Evolutionary conservation across 2,113 vertebrate species (phyloP).

Genomic region (Macrotus californicus): DNA sequence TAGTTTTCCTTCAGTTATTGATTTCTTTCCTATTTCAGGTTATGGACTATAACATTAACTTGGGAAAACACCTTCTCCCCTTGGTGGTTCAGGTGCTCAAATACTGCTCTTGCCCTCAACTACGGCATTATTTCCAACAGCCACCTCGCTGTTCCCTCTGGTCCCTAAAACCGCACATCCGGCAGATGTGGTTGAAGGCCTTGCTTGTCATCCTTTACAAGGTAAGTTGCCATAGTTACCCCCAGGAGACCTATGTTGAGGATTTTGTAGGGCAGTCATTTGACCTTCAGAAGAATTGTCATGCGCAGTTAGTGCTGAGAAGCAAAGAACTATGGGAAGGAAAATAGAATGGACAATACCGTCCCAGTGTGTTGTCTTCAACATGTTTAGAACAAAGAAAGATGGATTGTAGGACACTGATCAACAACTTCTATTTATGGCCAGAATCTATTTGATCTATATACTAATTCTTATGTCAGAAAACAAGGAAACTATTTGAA

Average conservation of each 20-base stretch:
- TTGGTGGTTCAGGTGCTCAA: constrained; percentile 98
- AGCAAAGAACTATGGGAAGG: background rate
- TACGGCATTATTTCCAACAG: constrained; percentile 98
- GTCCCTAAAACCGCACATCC: constrained; percentile 94
- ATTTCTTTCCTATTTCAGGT: constrained; percentile 83
- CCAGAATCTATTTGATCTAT: constrained; percentile 1
- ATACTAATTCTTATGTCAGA: background rate
- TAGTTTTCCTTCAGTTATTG: constrained; percentile 46
- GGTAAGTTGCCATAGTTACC: constrained; percentile 76
- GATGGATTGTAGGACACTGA: background rate
- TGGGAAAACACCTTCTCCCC: constrained; percentile 97
- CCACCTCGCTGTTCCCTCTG: constrained; percentile 97
- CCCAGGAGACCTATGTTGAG: background rate
- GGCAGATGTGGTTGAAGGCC: constrained; percentile 98
- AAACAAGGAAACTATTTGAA: constrained; percentile 12
- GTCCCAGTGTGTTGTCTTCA: background rate
- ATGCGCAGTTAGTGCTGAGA: background rate
- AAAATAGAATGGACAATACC: background rate
- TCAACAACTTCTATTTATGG: background rate
- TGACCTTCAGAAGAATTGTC: background rate
- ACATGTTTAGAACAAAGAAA: background rate
- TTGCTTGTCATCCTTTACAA: constrained; percentile 98
- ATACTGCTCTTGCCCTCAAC: constrained; percentile 96
- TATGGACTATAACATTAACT: constrained; percentile 96
- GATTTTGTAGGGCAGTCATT: background rate